Conservation (phyloP, 2,797 vertebrate species). For the Telmatherina bonti region DNA sequence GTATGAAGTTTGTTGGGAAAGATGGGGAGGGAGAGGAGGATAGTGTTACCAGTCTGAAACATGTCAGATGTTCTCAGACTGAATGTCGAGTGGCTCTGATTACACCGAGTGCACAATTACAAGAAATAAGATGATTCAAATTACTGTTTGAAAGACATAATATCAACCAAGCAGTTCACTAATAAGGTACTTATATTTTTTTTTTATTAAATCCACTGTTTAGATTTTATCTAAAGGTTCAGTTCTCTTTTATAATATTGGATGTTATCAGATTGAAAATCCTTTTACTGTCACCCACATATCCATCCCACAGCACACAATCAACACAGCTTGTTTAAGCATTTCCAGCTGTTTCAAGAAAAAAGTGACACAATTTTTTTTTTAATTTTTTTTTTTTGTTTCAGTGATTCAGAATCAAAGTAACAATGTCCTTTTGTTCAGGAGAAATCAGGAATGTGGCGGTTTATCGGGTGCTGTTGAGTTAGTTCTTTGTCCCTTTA, state of each 20-base stretch:
- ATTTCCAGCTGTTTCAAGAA: conserved; percentile 20
- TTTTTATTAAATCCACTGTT: background rate
- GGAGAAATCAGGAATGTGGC: conserved; percentile 15
- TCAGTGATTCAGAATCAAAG: conserved; percentile 48
- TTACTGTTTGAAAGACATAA: background rate
- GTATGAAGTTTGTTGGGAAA: background rate
- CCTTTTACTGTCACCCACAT: background rate
- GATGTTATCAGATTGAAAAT: background rate
- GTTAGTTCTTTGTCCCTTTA: conserved; percentile 6
- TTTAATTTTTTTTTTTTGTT: conserved; percentile 20
- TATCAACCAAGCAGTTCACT: background rate
- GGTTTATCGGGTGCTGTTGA: conserved; percentile 39
- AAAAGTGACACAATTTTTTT: background rate
- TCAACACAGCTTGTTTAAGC: background rate
- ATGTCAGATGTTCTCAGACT: conserved; percentile 28
- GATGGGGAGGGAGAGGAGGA: conserved; percentile 6
- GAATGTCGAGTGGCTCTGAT: conserved; percentile 6
- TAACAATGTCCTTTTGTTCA: conserved; percentile 18
- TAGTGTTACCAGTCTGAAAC: conserved; percentile 23
- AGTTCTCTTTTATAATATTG: background rate
- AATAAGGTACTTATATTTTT: background rate
- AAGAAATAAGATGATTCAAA: conserved; percentile 1
- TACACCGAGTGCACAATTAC: background rate
- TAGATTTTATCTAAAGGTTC: background rate
- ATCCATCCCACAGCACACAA: conserved; percentile 7